Evolutionary conservation across 1,140 invertebrate species (phyloP), one percentile per base, ranked within the genome.

Genomic region (Colletes latitarsis): DNA sequence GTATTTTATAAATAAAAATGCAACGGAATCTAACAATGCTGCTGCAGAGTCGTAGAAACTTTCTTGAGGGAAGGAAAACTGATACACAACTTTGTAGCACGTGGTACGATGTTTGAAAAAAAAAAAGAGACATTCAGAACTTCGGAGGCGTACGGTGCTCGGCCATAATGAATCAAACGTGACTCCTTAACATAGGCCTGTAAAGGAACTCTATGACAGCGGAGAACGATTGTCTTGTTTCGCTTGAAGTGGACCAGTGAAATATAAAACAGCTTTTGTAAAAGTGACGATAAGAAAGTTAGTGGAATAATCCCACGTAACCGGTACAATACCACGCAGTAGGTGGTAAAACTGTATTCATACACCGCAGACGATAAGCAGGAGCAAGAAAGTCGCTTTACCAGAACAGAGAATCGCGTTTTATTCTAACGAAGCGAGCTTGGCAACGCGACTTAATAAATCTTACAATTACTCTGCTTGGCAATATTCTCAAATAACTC

Each of bases 161-260:
- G 9, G 46, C 10, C 41, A 12, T 53, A 52, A 64, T 41, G 10
- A 41, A 41, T 12, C 30, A 41, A 41, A n/a, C n/a, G 14, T 43
- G 39, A 6, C 52, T 19, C 12, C 21, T 74, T 52, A 49, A 49
- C 43, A 43, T 5, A 43, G 43, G 49, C 10, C 49, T 49, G 49
- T 12, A 10, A 53, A 52, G 43, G 8, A 64, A 53, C 46, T 64
- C 21, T 39, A 17, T 0, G 15, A 17, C 21, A 49, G 15, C 64
- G 46, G 52, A 74, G 60, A 49, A 21, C 46, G n/a, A 39, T 17
- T 63, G 49, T 6, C 70, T 74, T 52, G 58, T 63, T 52, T 74
- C 21, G 1, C 8, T 52, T 39, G 21, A 58, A 58, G 41, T 15
- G 12, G 15, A 52, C 52, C 46, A 12, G 52, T 60, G 46, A 64